phyloP scores from a whole-genome alignment of 2,113 vertebrate genomes.

The Oceanodroma tethys region DNA sequence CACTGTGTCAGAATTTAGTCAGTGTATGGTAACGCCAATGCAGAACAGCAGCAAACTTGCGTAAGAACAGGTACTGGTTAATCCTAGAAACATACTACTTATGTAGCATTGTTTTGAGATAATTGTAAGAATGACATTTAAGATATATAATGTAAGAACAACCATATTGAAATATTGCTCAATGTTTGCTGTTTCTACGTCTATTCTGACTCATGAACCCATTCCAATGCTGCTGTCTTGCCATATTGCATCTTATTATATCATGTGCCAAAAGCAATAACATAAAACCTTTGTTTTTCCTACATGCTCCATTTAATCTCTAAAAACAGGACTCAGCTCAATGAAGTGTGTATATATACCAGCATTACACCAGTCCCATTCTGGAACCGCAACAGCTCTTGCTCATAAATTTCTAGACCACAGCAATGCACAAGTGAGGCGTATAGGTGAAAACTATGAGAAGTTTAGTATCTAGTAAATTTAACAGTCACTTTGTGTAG shows the following conservation, averaged over 20 bases:
- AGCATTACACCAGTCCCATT: background rate
- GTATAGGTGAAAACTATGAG: background rate
- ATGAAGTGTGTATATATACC: background rate
- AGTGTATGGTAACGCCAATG: background rate
- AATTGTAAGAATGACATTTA: background rate
- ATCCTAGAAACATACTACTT: background rate
- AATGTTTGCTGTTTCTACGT: background rate
- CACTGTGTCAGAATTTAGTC: background rate
- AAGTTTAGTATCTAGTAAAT: slow-evolving; percentile 34
- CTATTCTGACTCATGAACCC: background rate
- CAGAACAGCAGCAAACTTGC: background rate
- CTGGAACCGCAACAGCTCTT: background rate
- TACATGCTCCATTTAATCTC: slow-evolving; percentile 41
- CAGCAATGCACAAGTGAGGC: background rate
- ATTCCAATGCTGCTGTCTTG: background rate
- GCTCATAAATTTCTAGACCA: slow-evolving; percentile 26
- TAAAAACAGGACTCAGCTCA: slow-evolving; percentile 6
- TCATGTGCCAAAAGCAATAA: slow-evolving; percentile 24
- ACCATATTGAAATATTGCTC: background rate
- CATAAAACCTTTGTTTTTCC: slow-evolving; percentile 45
- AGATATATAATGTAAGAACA: background rate
- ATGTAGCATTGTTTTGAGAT: background rate
- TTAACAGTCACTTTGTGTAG: background rate
- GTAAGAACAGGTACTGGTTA: background rate
- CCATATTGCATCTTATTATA: slow-evolving; percentile 18